Percentiles rank a stretch among this genome's conserved stretches.
Evolutionary conservation across 2,113 vertebrate genomes (phyloP).

Genomic region (Phalacrocorax carbo): DNA sequence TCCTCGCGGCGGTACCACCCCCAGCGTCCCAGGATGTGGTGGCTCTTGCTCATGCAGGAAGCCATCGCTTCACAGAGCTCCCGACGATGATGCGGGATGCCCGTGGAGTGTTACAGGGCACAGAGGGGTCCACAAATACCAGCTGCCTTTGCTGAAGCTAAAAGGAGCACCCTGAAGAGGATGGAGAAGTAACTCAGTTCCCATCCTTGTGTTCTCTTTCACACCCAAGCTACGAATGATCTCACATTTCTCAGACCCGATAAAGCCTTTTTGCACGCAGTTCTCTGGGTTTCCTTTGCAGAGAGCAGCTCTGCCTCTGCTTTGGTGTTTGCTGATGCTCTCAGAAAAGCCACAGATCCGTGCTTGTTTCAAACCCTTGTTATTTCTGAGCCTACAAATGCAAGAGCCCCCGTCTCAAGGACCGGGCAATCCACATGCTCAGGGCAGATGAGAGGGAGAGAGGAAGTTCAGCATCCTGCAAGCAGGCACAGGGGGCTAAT

Average conservation of each 20-base stretch:
- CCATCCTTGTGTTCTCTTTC: not conserved
- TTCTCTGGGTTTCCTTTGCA: not conserved
- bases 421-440: accelerated
- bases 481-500: not conserved
- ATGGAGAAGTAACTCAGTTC: not conserved
- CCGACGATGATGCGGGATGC: not conserved
- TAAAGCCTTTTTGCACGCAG: not conserved
- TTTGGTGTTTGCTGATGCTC: not conserved
- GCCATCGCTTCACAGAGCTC: not conserved
- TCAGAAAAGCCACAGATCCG: not conserved
- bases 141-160: not conserved
- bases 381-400: not conserved
- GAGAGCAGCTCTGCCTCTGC: not conserved
- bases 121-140: not conserved
- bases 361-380: not conserved
- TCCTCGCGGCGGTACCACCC: not conserved
- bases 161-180: not conserved
- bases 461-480: not conserved
- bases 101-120: accelerated
- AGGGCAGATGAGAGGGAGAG: not conserved
- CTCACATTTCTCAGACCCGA: accelerated
- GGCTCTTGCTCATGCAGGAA: accelerated
- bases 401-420: accelerated
- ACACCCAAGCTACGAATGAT: not conserved
- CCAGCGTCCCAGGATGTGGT: not conserved